Evolutionary conservation across 2,113 vertebrate genomes (phyloP).

Genomic region (Miniopterus natalensis): DNA sequence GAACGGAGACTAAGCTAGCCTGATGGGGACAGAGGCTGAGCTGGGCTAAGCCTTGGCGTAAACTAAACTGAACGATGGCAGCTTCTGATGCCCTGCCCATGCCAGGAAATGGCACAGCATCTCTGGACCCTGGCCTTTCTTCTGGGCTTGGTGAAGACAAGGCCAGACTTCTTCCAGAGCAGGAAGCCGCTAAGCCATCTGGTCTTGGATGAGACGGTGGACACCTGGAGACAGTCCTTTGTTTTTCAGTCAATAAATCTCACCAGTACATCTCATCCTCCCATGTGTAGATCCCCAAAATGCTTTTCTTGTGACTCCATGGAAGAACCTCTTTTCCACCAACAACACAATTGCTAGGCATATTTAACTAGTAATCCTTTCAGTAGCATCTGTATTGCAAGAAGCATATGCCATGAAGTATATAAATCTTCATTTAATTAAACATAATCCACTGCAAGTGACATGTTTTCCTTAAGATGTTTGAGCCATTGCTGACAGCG

Average conservation of each 20-base stretch:
- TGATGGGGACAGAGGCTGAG: neutral
- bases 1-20: neutral
- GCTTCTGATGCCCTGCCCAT: neutral
- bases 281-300: no score
- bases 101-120: neutral
- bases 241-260: neutral
- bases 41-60: neutral
- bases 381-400: neutral
- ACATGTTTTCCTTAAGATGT: neutral
- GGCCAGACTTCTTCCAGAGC: neutral
- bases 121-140: neutral
- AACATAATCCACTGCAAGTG: neutral
- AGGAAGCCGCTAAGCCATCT: neutral
- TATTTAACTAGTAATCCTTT: constrained; percentile 38
- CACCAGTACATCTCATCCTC: neutral
- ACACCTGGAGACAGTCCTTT: neutral
- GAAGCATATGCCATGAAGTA: constrained; percentile 12
- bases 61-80: neutral
- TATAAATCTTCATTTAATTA: neutral
- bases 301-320: neutral
- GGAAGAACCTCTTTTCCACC: neutral
- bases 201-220: neutral
- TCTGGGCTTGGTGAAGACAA: neutral
- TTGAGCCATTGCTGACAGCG: neutral
- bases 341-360: neutral